Percentiles rank a stretch among this genome's conserved stretches.
phyloP scores from a whole-genome alignment of 2,888 invertebrate species.

The Stictocephala bisonia region DNA sequence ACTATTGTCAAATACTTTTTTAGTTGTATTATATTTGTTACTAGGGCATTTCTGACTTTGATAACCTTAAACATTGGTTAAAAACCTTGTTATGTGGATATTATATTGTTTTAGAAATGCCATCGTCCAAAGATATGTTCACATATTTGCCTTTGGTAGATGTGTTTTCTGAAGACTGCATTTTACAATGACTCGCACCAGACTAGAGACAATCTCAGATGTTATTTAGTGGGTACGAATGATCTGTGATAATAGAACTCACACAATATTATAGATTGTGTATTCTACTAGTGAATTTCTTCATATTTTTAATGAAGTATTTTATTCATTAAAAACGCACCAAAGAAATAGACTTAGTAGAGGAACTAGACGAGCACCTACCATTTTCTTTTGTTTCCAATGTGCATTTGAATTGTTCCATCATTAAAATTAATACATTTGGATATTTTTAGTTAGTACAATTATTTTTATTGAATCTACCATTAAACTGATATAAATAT shows the following conservation, averaged over 20 bases:
- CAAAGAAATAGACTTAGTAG: conserved; percentile 35
- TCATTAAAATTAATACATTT: not conserved
- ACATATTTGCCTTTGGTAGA: conserved; percentile 5
- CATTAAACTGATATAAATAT: too few species aligned
- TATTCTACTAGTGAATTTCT: conserved; percentile 23
- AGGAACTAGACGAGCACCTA: conserved; percentile 11
- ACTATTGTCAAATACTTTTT: too few species aligned
- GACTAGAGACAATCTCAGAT: not conserved
- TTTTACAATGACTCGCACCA: not conserved
- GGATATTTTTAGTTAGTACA: too few species aligned
- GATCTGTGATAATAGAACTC: conserved; percentile 22
- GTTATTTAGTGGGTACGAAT: conserved; percentile 19
- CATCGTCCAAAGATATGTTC: not conserved
- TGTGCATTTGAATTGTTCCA: not conserved
- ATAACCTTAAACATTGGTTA: too few species aligned
- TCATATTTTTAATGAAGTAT: not conserved
- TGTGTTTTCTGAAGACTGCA: conserved; percentile 14
- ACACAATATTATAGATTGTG: conserved; percentile 14
- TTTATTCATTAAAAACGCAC: not conserved
- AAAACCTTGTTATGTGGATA: too few species aligned
- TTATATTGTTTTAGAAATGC: too few species aligned
- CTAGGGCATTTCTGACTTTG: too few species aligned
- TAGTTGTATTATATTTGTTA: too few species aligned
- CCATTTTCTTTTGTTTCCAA: not conserved
- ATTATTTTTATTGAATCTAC: too few species aligned